phyloP scores from a whole-genome alignment of 1,140 invertebrate genomes.

The Procambarus virginalis region DNA sequence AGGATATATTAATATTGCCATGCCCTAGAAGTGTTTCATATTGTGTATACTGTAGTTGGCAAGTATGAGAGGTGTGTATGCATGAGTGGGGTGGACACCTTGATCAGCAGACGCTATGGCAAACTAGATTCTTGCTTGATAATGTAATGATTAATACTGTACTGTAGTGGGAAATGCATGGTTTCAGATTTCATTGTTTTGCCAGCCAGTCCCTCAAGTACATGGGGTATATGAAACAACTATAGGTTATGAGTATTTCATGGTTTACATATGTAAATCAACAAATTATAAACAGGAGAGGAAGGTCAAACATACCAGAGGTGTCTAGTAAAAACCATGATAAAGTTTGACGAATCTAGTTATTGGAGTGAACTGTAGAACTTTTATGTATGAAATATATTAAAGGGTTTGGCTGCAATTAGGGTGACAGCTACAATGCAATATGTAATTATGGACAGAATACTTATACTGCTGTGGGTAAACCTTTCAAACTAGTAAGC shows the following conservation, averaged over 20 bases:
- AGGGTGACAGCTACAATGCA: background rate
- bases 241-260: background rate
- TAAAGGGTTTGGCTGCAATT: background rate
- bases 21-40: background rate
- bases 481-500: slow-evolving; percentile 36
- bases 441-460: slow-evolving; percentile 15
- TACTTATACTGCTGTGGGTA: slow-evolving; percentile 35
- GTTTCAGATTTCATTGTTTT: background rate
- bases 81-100: background rate
- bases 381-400: background rate
- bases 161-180: background rate
- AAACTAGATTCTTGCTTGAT: background rate
- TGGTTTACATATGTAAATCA: background rate
- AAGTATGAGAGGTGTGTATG: background rate
- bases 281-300: background rate
- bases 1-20: background rate
- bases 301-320: background rate
- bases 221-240: background rate
- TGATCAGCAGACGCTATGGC: background rate
- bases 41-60: background rate
- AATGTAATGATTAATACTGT: background rate
- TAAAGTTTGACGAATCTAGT: background rate
- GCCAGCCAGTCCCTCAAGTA: background rate
- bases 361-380: background rate
- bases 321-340: background rate